Evolutionary conservation across 2,113 vertebrate genomes (phyloP), one percentile per base, ranked within the genome.

Genomic region (Python bivittatus): DNA sequence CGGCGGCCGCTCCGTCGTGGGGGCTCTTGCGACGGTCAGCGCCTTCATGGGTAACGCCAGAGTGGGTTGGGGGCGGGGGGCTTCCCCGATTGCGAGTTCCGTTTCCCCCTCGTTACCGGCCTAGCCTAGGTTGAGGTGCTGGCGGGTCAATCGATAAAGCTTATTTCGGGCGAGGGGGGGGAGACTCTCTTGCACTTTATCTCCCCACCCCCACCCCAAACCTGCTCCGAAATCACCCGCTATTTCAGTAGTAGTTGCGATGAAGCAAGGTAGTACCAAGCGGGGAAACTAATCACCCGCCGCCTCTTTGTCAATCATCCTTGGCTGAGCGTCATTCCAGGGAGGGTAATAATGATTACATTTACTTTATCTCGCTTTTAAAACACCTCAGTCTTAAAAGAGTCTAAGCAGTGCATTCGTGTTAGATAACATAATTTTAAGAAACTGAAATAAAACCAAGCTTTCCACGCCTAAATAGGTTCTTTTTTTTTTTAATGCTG

Each of bases 211-310:
- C 60, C 60, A 64, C 27, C 61, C 27, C 61, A 64, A 29, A 10
- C 12, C 29, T 29, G 61, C 27, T 29, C 61, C 4, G 10, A 29
- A 64, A 29, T 10, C 27, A 1, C 29, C 29, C 4, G 1, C 64
- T 6, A 13, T 68, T 68, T n/a, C 64, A n/a, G 64, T 29, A 13
- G 15, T 17, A 12, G 15, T 13, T 12, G 64, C 64, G 12, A 5
- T 29, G 25, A 3, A 61, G 11, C 2, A 0, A 29, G 3, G 10
- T 1, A 3, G 1, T 2, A 1, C 23, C 60, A 2, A 64, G 27
- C 4, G 25, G 29, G 61, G 61, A 64, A 29, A 64, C 27, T 11
- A 25, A 10, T 29, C 0, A 10, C 61, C 1, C 4, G 5, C 7
- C 48, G 2, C 44, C 48, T 5, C 4, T 48, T 48, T 48, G 27